Evolutionary conservation across 2,797 vertebrate species (phyloP), one percentile per base, ranked within the genome.

Genomic region (Botia kubotai): DNA sequence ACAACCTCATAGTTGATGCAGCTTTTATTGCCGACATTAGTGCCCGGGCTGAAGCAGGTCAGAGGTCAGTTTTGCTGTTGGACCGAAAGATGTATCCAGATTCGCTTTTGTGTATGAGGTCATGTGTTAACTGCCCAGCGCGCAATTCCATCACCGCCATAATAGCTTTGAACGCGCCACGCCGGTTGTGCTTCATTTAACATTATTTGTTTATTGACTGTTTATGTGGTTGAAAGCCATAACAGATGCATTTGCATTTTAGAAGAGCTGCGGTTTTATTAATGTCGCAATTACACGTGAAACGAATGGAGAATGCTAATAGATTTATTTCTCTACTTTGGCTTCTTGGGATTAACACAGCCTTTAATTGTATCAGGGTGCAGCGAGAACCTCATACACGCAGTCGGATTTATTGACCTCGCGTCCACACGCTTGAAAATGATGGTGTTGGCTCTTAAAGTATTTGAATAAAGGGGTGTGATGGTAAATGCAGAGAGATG

Each of bases 121-220:
- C 77, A 79, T 57, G 71, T 71, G 83, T 85, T 83, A 85, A 86
- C 77, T 57, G 36, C 63, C 77, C 77, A 46, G 50, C 63, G 23
- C 72, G 72, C 77, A 80, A 83, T 85, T 82, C 29, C 65, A 66
- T 70, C 52, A 72, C 48, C 23, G 52, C 52, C 80, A 67, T 82
- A 79, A 85, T 77, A 70, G 67, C 21, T 21, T 50, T 21, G n/a
- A 71, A 36, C 29, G 19, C 63, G 65, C 66, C 21, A 29, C 81
- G 39, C 68, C 70, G 72, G 53, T 70, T n/a, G 0, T 77, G 81
- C 70, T 83, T 84, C 75, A 84, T 86, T 85, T 80, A 83, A 77
- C 79, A 69, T 81, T 78, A 85, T 84, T 87, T 85, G 84, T 86
- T 84, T 82, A 84, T 83, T 81, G 83, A 85, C 80, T 78, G 78